Conservation (phyloP, 2,888 invertebrate species). For the Thera obeliscata region DNA sequence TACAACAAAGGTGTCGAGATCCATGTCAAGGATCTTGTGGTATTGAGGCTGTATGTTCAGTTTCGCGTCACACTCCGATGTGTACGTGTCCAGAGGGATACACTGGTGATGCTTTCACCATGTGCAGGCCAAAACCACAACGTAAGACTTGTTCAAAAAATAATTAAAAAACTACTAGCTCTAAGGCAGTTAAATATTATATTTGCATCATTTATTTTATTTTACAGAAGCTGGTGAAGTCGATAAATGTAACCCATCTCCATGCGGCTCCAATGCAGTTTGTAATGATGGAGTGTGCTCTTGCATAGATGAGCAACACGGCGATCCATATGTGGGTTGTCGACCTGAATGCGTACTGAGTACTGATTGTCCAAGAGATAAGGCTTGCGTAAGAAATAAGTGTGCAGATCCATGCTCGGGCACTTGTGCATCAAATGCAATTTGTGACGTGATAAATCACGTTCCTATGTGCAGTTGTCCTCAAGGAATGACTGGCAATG, state of each 20-base stretch:
- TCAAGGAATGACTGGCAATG: conserved; percentile 88
- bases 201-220: not conserved
- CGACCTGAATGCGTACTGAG: conserved; percentile 89
- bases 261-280: conserved; percentile 86
- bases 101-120: conserved; percentile 87
- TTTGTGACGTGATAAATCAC: conserved; percentile 89
- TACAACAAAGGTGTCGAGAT: conserved; percentile 88
- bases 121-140: conserved; percentile 76
- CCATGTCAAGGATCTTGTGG: conserved; percentile 90
- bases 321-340: conserved; percentile 88
- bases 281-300: conserved; percentile 85
- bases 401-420: conserved; percentile 89
- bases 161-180: not conserved
- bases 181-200: not conserved
- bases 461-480: conserved; percentile 89
- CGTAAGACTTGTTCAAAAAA: conserved; percentile 52
- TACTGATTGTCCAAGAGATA: conserved; percentile 86
- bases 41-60: conserved; percentile 84
- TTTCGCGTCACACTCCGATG: conserved; percentile 89
- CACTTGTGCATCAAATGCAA: conserved; percentile 88
- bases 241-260: conserved; percentile 85
- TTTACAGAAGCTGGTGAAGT: conserved; percentile 56
- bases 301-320: conserved; percentile 86
- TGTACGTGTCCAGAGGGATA: conserved; percentile 89
- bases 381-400: conserved; percentile 87